A percentile compares a stretch with the other conserved stretches of the same genome.
phyloP scores from a whole-genome alignment of 2,888 invertebrate species.

The Pollenia griseotomentosa region DNA sequence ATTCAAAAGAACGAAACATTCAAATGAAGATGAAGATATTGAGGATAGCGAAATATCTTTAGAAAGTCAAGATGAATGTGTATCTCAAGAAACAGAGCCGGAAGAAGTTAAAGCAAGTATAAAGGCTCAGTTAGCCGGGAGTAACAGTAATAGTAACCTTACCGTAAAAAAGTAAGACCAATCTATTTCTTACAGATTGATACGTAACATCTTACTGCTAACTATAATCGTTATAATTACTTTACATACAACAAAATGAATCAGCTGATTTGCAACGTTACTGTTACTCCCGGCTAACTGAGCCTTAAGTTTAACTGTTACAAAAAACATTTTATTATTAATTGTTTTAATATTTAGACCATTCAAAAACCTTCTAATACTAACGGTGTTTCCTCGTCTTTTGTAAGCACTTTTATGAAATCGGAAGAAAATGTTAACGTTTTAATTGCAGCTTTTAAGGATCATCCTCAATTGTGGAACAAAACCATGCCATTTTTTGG shows the following conservation, averaged over 20 bases:
- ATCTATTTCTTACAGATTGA: no score
- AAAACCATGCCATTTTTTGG: constrained; percentile 52
- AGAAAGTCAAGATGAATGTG: constrained; percentile 34
- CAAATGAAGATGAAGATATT: constrained; percentile 13
- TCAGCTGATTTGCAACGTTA: no score
- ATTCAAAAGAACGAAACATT: background rate
- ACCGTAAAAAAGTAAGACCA: no score
- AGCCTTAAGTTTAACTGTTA: no score
- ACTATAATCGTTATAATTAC: no score
- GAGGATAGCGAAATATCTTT: constrained; percentile 19
- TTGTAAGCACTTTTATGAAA: constrained; percentile 63
- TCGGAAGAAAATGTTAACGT: constrained; percentile 52
- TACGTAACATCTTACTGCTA: no score
- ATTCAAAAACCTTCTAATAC: constrained; percentile 26
- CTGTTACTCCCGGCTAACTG: no score
- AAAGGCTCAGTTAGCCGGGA: no score
- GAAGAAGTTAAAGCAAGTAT: constrained; percentile 35
- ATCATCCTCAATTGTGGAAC: constrained; percentile 62
- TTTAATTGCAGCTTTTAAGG: constrained; percentile 61
- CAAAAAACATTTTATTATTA: background rate
- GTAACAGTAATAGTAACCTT: no score
- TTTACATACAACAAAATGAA: no score
- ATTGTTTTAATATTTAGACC: constrained; percentile 1
- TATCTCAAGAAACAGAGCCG: constrained; percentile 11
- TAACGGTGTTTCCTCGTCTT: constrained; percentile 47